A percentile compares a stretch with the other conserved stretches of the same genome.
phyloP scores from a whole-genome alignment of 2,888 invertebrate species.

The Ophion ellenae region DNA sequence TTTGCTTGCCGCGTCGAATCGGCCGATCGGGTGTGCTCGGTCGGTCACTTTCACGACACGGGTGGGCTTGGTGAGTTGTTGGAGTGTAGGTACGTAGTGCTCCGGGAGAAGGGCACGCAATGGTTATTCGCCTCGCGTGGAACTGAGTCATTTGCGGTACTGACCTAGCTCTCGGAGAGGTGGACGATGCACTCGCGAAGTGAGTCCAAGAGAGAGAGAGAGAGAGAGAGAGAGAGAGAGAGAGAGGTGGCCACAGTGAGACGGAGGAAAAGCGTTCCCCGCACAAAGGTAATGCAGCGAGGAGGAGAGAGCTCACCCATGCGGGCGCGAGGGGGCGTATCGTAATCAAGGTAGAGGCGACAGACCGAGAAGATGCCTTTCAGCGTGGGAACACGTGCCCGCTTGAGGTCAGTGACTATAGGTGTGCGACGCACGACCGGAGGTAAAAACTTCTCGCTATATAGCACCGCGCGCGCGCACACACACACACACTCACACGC shows the following conservation, averaged over 20 bases:
- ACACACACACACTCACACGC: conserved; percentile 12
- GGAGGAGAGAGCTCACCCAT: conserved; percentile 30
- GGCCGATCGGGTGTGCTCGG: not conserved
- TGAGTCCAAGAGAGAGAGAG: conserved; percentile 14
- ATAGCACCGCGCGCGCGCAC: not conserved
- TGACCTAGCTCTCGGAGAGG: conserved; percentile 74
- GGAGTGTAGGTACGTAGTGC: conserved; percentile 7
- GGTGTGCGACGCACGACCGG: conserved; percentile 62
- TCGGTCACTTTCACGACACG: conserved; percentile 28
- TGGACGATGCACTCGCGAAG: conserved; percentile 14
- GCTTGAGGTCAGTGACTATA: conserved; percentile 75
- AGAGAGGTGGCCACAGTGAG: conserved; percentile 25
- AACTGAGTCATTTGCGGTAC: conserved; percentile 79
- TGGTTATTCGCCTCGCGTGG: conserved; percentile 70
- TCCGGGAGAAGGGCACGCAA: conserved; percentile 29
- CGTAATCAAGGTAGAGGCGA: conserved; percentile 76
- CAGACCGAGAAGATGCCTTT: conserved; percentile 76
- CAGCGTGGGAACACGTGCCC: conserved; percentile 80
- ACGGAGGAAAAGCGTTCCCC: conserved; percentile 23
- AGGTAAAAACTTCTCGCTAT: conserved; percentile 25
- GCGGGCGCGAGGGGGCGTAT: conserved; percentile 75
- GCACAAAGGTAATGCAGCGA: conserved; percentile 27
- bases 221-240: not conserved
- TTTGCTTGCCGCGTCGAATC: not conserved
- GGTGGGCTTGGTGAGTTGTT: not conserved